Evolutionary conservation across 2,888 invertebrate genomes (phyloP), one percentile per base, ranked within the genome.

Genomic region (Cremastinae sp.): DNA sequence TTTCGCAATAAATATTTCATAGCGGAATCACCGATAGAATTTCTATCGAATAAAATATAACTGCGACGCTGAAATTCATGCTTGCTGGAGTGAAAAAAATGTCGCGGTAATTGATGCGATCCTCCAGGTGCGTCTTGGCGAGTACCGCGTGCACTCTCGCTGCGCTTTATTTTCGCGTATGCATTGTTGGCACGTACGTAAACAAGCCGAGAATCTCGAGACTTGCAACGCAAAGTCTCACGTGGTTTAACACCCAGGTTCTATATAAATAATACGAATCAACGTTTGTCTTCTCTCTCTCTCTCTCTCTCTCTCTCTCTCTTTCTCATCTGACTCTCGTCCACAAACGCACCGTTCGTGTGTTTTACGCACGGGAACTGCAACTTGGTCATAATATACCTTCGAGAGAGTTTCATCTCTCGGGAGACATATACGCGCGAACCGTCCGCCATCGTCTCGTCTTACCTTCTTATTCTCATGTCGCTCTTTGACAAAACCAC

Each of bases 61-160:
- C 20, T 73, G 59, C 69, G 73, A 53, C 64, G 64, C 73, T 62
- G 34, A 45, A 58, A 59, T 38, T 38, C 47, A 73, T 69, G 73
- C 76, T 76, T 76, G 73, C 12, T 34, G 38, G 68, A 45, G 43
- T 54, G 20, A 64, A 56, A 76, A 72, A 69, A 64, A 76, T 69
- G 73, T 72, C 53, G 72, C 64, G 43, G 76, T 73, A 76, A 76
- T 65, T 73, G 59, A 76, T 76, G 76, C 76, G 64, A 45, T 38
- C 65, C 49, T 59, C 73, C 73, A 76, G 73, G 64, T 65, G 73
- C 69, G 68, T 28, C 28, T 28, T 28, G 28, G 28, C 28, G 5
- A 2, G 5, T 28, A 3, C 41, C 59, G 38, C 34, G 14, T 20
- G 18, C 18, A 14, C 16, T 54, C 47, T 56, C 36, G 34, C 16